Conservation (phyloP, 2,113 vertebrate species). For the Reinhardtius hippoglossoides region DNA sequence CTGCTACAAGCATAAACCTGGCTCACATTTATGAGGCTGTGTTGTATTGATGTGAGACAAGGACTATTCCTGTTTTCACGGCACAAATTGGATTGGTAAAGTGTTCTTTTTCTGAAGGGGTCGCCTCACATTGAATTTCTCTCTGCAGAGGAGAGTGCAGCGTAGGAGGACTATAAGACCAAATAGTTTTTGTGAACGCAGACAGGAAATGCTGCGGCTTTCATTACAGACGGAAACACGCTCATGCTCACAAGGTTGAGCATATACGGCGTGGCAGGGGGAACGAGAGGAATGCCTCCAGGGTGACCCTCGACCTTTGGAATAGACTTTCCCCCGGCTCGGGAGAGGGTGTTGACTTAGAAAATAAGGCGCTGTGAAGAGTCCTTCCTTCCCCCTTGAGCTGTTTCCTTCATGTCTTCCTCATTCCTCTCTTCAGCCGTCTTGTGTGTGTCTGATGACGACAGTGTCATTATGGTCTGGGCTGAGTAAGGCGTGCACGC, state of each 20-base stretch:
- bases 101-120: constrained; percentile 12
- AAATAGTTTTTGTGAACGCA: constrained; percentile 7
- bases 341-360: constrained; percentile 77
- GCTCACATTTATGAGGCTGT: background rate
- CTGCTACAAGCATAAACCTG: background rate
- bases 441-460: constrained; percentile 55
- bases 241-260: constrained; percentile 20
- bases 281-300: constrained; percentile 77
- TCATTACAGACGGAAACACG: constrained; percentile 3
- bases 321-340: constrained; percentile 73
- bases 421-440: constrained; percentile 32
- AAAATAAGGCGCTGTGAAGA: constrained; percentile 75
- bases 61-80: background rate
- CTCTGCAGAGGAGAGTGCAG: no score
- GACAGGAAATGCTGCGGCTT: constrained; percentile 5
- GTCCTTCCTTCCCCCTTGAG: constrained; percentile 65
- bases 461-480: constrained; percentile 65
- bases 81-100: constrained; percentile 10
- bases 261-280: constrained; percentile 47
- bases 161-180: background rate
- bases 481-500: constrained; percentile 12
- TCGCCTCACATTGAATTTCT: constrained; percentile 24
- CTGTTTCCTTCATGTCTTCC: constrained; percentile 67
- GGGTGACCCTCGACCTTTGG: constrained; percentile 76
- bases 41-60: constrained; percentile 22